A percentile compares a stretch with the other conserved stretches of the same genome.
Evolutionary conservation across 2,797 vertebrate species (phyloP).

Genomic region (Sebastes steindachneri): DNA sequence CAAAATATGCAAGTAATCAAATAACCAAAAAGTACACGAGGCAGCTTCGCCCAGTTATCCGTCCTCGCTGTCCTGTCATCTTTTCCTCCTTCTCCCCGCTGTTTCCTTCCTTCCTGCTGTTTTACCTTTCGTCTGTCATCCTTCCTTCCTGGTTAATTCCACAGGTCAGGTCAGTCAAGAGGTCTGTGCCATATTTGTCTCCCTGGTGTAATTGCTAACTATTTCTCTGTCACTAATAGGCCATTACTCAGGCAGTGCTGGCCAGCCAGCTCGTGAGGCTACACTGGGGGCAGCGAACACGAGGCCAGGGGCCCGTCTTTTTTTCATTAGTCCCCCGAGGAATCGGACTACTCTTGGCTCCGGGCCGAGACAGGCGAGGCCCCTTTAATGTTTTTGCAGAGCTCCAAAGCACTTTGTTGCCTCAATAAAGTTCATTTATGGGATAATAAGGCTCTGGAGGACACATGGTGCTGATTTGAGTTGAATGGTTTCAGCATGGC

Average conservation of each 20-base stretch:
- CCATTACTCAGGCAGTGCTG: constrained; percentile 62
- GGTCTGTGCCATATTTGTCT: constrained; percentile 68
- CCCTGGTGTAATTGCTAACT: constrained; percentile 66
- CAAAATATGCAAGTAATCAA: background rate
- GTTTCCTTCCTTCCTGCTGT: constrained; percentile 45
- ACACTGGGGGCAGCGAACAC: constrained; percentile 49
- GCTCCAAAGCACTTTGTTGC: constrained; percentile 86
- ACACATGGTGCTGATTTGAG: constrained; percentile 88
- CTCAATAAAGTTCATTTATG: constrained; percentile 88
- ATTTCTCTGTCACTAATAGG: constrained; percentile 72
- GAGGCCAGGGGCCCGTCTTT: constrained; percentile 52
- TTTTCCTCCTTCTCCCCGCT: background rate
- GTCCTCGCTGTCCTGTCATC: background rate
- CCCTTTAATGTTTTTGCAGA: constrained; percentile 80
- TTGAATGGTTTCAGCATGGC: constrained; percentile 85
- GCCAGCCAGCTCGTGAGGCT: constrained; percentile 44
- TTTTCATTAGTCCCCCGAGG: constrained; percentile 76
- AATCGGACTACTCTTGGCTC: constrained; percentile 55
- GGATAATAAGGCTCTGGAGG: constrained; percentile 83
- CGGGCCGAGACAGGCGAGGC: constrained; percentile 69
- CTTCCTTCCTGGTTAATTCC: constrained; percentile 67
- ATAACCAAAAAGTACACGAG: background rate
- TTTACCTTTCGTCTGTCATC: constrained; percentile 56
- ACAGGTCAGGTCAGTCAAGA: constrained; percentile 58
- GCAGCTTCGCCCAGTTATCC: background rate